Conservation (phyloP, 2,888 invertebrate genomes). For the Mycogona germanica region DNA sequence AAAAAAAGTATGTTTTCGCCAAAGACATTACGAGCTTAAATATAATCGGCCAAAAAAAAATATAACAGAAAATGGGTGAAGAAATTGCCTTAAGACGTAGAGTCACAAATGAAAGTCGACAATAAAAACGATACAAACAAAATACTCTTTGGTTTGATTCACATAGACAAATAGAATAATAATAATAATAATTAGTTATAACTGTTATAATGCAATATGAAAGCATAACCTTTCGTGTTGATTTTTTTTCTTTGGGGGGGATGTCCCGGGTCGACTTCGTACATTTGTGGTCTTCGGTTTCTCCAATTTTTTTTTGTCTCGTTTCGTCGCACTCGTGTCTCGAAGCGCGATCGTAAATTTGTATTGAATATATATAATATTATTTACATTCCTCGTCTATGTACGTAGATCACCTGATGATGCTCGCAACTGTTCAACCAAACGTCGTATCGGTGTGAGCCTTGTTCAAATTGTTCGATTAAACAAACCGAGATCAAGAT, state of each 20-base stretch:
- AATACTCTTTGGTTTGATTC: slow-evolving; percentile 16
- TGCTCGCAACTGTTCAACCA: too few species aligned
- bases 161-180: slow-evolving; percentile 12
- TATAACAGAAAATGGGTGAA: not conserved
- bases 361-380: too few species aligned
- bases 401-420: too few species aligned
- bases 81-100: not conserved
- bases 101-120: not conserved
- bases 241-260: slow-evolving; percentile 5
- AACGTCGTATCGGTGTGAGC: too few species aligned
- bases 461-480: too few species aligned
- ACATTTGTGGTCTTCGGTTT: not conserved
- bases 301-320: not conserved
- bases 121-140: slow-evolving; percentile 12
- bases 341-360: too few species aligned
- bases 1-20: too few species aligned
- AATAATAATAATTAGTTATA: slow-evolving; percentile 13
- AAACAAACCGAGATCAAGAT: too few species aligned
- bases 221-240: slow-evolving; percentile 2
- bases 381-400: too few species aligned
- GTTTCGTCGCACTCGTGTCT: too few species aligned
- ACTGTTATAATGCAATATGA: slow-evolving; percentile 7
- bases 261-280: not conserved
- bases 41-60: not conserved
- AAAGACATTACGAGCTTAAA: not conserved